These are phyloP conservation scores for Caenorhabditis elegans DNA, from an alignment of 1,140 invertebrate genomes.

Conservation along the genomic window WBcel235 BX284603.4:6228501-6229000, in stretches of 20 bases:
- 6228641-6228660: conserved; percentile 65
- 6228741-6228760: conserved; percentile 66
- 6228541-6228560: too few relatives aligned
- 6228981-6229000: too few relatives aligned
- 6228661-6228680: conserved; percentile 59
- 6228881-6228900: too few relatives aligned
- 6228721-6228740: conserved; percentile 65
- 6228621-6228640: conserved; percentile 24
- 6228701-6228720: conserved; percentile 65
- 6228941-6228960: too few relatives aligned
- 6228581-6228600: too few relatives aligned
- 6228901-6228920: too few relatives aligned
- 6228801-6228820: conserved; percentile 38
- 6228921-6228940: too few relatives aligned
- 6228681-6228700: conserved; percentile 64
- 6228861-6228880: too few relatives aligned
- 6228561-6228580: too few relatives aligned
- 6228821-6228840: conserved; percentile 29
- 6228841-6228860: neutral
- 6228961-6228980: too few relatives aligned
- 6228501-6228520: neutral
- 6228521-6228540: too few relatives aligned
- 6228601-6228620: too few relatives aligned
- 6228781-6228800: conserved; percentile 61
- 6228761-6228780: conserved; percentile 62